These are phyloP conservation scores for Alca torda DNA, from an alignment of 2,797 vertebrate species.

Conservation along the genomic window DNA sequence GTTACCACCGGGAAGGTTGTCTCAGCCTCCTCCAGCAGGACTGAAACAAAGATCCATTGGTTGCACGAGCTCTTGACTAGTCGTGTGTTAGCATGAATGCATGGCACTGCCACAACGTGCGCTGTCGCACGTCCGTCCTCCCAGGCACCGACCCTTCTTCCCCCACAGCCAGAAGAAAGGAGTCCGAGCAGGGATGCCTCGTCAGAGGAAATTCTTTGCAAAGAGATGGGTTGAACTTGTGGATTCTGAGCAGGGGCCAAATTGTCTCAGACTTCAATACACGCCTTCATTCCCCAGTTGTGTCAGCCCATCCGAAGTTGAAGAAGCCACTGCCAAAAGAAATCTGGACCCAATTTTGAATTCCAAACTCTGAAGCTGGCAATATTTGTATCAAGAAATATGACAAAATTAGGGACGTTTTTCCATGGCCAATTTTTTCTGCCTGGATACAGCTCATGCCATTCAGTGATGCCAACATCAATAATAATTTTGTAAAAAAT, in stretches of 20 bases:
- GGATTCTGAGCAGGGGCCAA: slow-evolving; percentile 24
- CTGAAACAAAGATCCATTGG: neutral
- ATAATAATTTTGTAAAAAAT: neutral
- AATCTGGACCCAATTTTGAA: slow-evolving; percentile 13
- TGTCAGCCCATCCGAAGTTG: slow-evolving; percentile 6
- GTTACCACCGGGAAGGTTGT: neutral
- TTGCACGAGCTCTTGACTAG: neutral
- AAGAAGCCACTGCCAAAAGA: neutral
- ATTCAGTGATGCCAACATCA: neutral
- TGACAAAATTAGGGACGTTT: neutral
- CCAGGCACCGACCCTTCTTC: neutral
- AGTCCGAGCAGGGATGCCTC: neutral
- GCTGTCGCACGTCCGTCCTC: neutral
- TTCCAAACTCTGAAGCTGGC: neutral
- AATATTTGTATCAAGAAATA: neutral
- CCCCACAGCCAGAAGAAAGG: neutral
- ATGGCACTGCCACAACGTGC: neutral
- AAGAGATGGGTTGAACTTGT: neutral
- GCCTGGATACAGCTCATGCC: neutral
- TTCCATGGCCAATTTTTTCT: neutral
- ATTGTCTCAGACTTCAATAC: neutral
- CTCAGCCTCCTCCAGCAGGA: neutral
- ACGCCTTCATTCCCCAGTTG: neutral
- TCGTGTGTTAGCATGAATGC: neutral
- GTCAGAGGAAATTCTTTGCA: neutral